These are phyloP conservation scores for Clarias laeviceps DNA, from an alignment of 2,797 vertebrate genomes.

Conservation along the genomic window DNA sequence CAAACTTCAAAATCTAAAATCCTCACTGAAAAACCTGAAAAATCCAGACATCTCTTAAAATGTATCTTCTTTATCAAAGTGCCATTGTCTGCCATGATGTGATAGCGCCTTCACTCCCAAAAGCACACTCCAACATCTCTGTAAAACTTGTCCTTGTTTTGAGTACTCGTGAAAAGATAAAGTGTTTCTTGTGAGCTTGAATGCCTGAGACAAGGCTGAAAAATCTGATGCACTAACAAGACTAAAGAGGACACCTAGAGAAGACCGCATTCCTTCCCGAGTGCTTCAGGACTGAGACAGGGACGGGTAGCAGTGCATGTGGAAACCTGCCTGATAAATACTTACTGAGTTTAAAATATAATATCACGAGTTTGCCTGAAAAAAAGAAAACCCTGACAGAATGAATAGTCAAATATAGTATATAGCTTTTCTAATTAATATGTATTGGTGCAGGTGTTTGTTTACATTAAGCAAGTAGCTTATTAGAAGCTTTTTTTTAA, in stretches of 20 bases:
- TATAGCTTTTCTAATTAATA: too few species aligned
- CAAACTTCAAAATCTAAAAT: background rate
- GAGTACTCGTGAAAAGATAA: slow-evolving; percentile 13
- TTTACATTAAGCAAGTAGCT: too few species aligned
- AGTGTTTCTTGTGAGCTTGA: slow-evolving; percentile 12
- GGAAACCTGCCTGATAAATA: slow-evolving; percentile 66
- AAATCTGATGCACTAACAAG: slow-evolving; percentile 1
- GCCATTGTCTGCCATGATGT: slow-evolving; percentile 31
- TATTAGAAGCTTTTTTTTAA: too few species aligned
- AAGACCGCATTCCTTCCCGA: slow-evolving; percentile 57
- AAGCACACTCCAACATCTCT: background rate
- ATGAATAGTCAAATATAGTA: background rate
- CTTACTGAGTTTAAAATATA: slow-evolving; percentile 37
- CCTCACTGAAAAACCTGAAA: background rate
- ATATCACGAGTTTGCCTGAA: slow-evolving; percentile 24
- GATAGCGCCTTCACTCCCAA: background rate
- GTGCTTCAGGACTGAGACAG: slow-evolving; percentile 27
- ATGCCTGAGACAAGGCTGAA: background rate
- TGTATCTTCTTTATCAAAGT: slow-evolving; percentile 39
- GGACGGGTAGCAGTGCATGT: slow-evolving; percentile 57
- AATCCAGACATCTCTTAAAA: slow-evolving; percentile 26
- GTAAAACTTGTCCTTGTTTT: background rate
- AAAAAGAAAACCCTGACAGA: background rate
- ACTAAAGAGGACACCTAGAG: slow-evolving; percentile 35
- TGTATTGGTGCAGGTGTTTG: too few species aligned